Evolutionary conservation across 2,888 invertebrate species (phyloP).

Genomic region (Germaria angustata): DNA sequence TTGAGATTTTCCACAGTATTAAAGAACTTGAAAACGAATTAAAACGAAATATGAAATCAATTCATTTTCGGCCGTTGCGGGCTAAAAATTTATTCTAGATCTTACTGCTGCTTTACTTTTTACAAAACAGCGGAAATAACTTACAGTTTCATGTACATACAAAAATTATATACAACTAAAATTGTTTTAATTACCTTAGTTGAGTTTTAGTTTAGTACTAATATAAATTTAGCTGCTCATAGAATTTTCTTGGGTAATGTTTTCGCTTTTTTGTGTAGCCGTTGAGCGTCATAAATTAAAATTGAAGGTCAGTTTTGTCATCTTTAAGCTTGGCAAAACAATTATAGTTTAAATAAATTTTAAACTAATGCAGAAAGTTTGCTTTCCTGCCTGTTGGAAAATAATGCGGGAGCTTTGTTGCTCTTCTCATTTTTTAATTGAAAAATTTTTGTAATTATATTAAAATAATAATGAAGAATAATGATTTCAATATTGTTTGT

Average conservation of each 20-base stretch:
- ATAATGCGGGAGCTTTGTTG: conserved; percentile 15
- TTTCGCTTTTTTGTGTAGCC: background rate
- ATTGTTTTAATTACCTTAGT: conserved; percentile 59
- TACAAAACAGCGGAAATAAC: conserved; percentile 39
- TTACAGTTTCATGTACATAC: conserved; percentile 19
- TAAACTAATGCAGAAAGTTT: conserved; percentile 26
- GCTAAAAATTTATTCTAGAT: background rate
- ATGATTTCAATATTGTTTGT: conserved; percentile 40
- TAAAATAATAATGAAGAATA: conserved; percentile 58
- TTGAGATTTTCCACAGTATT: background rate
- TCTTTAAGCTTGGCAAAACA: conserved; percentile 44
- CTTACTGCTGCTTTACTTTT: background rate
- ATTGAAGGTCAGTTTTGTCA: conserved; percentile 60
- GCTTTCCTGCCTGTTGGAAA: background rate
- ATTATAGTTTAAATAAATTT: conserved; percentile 36
- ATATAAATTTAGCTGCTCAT: conserved; percentile 3
- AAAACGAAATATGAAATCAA: background rate
- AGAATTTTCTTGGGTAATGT: conserved; percentile 20
- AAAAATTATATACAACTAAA: conserved; percentile 39
- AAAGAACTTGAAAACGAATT: too few relatives aligned
- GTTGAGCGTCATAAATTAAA: conserved; percentile 58
- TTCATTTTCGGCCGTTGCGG: background rate
- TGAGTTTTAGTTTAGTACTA: conserved; percentile 35
- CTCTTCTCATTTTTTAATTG: conserved; percentile 17
- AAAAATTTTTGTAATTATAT: conserved; percentile 60